phyloP scores from a whole-genome alignment of 2,797 vertebrate genomes.

The Danio jaintianensis region DNA sequence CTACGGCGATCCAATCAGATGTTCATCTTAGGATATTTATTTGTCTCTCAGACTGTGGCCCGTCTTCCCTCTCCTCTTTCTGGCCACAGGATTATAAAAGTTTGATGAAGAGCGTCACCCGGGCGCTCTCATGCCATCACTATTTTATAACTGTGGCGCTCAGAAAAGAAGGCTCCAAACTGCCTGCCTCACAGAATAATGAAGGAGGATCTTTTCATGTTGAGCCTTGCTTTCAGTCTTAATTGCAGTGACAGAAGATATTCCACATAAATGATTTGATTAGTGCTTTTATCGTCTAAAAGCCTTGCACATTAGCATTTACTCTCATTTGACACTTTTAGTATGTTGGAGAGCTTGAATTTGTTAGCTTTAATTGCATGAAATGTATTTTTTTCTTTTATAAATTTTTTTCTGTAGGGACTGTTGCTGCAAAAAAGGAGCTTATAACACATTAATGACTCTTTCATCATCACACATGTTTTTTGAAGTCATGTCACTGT shows the following conservation, averaged over 20 bases:
- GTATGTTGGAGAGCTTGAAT: background rate
- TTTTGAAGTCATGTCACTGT: background rate
- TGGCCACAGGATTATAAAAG: constrained; percentile 63
- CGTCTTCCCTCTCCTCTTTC: constrained; percentile 15
- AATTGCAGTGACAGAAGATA: background rate
- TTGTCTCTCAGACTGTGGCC: constrained; percentile 4
- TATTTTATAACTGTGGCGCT: constrained; percentile 64
- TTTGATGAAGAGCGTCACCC: constrained; percentile 60
- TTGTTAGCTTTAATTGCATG: background rate
- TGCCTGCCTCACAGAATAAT: constrained; percentile 39
- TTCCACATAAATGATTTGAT: background rate
- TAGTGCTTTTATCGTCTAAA: background rate
- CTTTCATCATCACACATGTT: background rate
- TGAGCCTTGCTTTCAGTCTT: background rate
- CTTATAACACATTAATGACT: background rate
- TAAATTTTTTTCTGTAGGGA: background rate
- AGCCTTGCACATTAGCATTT: background rate
- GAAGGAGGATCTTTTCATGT: background rate
- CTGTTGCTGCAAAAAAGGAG: background rate
- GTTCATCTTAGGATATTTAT: background rate
- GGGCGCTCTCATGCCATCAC: constrained; percentile 53
- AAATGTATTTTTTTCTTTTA: background rate
- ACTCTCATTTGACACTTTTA: background rate
- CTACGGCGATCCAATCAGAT: constrained; percentile 2
- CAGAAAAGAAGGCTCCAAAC: constrained; percentile 45